Evolutionary conservation across 1,140 invertebrate species (phyloP), one percentile per base, ranked within the genome.

Genomic region (Lasioglossum albipes): DNA sequence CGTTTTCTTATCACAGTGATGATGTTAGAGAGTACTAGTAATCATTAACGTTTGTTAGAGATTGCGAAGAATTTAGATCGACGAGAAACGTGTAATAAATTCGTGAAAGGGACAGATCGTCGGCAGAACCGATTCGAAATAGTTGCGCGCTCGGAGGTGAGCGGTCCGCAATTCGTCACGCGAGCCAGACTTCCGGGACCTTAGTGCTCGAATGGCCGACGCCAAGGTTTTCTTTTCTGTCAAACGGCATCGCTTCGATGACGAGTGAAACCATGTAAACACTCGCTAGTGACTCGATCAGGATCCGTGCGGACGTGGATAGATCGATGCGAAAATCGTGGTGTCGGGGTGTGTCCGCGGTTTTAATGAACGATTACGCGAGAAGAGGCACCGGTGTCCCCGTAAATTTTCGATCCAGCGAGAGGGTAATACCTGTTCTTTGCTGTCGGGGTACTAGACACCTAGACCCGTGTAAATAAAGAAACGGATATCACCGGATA

Each of bases 201-300:
- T 84, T 74, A 78, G 36, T 76, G 61, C 64, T 75, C 75, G 68
- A 87, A 87, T 87, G 86, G 86, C 86, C 22, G 86, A 87, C 73
- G 27, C 68, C 68, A 69, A 74, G 62, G 75, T 80, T 79, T 49
- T 16, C 57, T 41, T 75, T 80, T 80, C 84, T 82, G 76, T 85
- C 85, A 86, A 76, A 69, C 59, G 45, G 22, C 71, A 65, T 85
- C n/a, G 61, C 54, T 75, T 65, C 36, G 7, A 49, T 22, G 36
- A 64, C 54, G 22, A 31, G 42, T 45, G 20, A 61, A 82, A 78
- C 18, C 83, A 86, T 86, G 83, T 84, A 72, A 86, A 82, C 68
- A 69, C 67, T 36, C 16, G 45, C 42, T 18, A 22, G 9, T 42
- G n/a, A 0, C 9, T 12, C 7, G 31, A 16, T 13, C 16, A 42